Evolutionary conservation across 1,140 invertebrate species (phyloP).

Genomic region (Zophobas atratus): DNA sequence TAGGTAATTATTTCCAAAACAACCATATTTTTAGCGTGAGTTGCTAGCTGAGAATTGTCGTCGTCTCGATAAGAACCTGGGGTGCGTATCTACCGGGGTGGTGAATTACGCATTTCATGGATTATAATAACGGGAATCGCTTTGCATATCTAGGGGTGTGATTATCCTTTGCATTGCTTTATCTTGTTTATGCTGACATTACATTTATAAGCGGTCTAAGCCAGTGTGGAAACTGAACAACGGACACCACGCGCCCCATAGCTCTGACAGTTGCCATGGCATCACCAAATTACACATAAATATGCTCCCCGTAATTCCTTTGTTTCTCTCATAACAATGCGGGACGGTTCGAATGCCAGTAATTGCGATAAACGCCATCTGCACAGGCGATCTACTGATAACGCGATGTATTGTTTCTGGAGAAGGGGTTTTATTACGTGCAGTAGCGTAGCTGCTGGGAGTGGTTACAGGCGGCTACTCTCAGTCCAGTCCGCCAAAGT

Average conservation of each 20-base stretch:
- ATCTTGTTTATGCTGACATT: slow-evolving; percentile 61
- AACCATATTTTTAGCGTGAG: no score
- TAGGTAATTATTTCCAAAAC: no score
- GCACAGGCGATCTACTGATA: slow-evolving; percentile 44
- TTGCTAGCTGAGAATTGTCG: slow-evolving; percentile 14
- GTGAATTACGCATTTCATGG: slow-evolving; percentile 60
- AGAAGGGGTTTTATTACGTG: slow-evolving; percentile 4
- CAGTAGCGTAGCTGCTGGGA: no score
- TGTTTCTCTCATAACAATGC: slow-evolving; percentile 52
- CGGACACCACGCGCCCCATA: slow-evolving; percentile 42
- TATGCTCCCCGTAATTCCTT: slow-evolving; percentile 54
- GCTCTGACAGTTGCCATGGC: slow-evolving; percentile 50
- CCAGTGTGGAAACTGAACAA: slow-evolving; percentile 46
- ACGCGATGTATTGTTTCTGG: slow-evolving; percentile 28
- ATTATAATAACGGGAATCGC: slow-evolving; percentile 61
- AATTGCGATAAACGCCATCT: slow-evolving; percentile 49
- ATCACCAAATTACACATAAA: slow-evolving; percentile 56
- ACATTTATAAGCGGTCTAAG: slow-evolving; percentile 61
- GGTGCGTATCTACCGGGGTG: slow-evolving; percentile 25
- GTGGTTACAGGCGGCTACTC: no score
- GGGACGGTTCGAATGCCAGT: slow-evolving; percentile 47
- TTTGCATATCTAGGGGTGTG: slow-evolving; percentile 59
- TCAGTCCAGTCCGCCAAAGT: no score
- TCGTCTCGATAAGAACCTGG: slow-evolving; percentile 19
- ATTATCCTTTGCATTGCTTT: slow-evolving; percentile 54